A percentile compares a stretch with the other conserved stretches of the same genome.
Conservation (phyloP, 1,140 invertebrate species). For the Diachasma alloeum region DNA sequence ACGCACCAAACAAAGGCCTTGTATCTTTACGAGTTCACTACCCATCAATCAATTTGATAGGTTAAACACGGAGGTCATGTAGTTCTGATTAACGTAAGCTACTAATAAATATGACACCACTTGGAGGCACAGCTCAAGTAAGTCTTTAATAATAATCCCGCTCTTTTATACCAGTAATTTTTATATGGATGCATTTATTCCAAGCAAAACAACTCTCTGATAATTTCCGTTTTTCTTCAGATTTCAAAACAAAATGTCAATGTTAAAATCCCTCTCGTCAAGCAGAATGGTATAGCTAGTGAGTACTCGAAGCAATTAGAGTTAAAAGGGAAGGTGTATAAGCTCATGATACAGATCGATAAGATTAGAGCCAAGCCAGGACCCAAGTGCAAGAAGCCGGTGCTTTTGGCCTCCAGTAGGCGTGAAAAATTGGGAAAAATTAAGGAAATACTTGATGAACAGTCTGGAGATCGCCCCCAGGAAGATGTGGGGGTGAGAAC, state of each 20-base stretch:
- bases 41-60: background rate
- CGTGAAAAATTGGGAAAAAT: background rate
- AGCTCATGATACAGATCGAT: slow-evolving; percentile 55
- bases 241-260: background rate
- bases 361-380: slow-evolving; percentile 48
- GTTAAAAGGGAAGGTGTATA: slow-evolving; percentile 37
- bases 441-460: background rate
- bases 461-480: slow-evolving; percentile 19
- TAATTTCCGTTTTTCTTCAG: background rate
- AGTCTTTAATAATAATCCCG: background rate
- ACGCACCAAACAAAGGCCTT: too few species aligned
- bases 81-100: background rate
- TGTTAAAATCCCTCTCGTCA: background rate
- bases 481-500: slow-evolving; percentile 17
- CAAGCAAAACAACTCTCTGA: background rate
- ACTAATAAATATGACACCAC: background rate
- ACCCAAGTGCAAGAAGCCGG: slow-evolving; percentile 40
- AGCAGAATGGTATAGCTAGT: background rate
- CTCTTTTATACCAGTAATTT: background rate
- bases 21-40: too few species aligned
- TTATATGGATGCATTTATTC: background rate
- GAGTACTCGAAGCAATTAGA: slow-evolving; percentile 13
- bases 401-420: background rate
- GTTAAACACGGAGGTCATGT: background rate
- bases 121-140: background rate